A percentile compares a stretch with the other conserved stretches of the same genome.
Conservation (phyloP, 2,888 invertebrate species). For the Pegoplata infirma region DNA sequence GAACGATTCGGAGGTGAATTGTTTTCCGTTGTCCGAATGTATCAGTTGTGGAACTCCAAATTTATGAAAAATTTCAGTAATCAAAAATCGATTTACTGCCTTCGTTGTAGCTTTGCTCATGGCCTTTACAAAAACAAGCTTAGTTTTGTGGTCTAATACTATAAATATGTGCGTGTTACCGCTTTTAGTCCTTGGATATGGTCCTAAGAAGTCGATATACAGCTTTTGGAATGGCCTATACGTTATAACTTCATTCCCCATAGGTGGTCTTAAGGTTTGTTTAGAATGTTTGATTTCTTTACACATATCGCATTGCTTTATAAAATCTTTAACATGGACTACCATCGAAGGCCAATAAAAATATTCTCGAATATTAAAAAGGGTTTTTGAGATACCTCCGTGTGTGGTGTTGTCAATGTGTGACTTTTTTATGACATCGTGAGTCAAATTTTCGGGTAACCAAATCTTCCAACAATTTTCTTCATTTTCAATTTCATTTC, state of each 20-base stretch:
- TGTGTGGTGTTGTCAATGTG: conserved; percentile 26
- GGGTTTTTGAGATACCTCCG: conserved; percentile 44
- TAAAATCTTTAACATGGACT: neutral
- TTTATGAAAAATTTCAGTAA: no score
- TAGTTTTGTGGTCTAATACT: conserved; percentile 45
- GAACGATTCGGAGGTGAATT: conserved; percentile 50
- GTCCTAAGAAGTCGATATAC: conserved; percentile 56
- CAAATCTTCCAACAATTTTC: conserved; percentile 46
- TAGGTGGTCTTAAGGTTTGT: conserved; percentile 21
- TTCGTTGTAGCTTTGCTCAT: conserved; percentile 12
- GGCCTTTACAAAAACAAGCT: conserved; percentile 44
- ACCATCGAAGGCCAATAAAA: conserved; percentile 27
- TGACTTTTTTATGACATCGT: conserved; percentile 3
- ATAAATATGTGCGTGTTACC: conserved; percentile 20
- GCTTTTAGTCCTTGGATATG: conserved; percentile 40
- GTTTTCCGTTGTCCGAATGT: conserved; percentile 66
- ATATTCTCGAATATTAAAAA: neutral
- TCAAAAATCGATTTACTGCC: conserved; percentile 15
- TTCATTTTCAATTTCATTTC: neutral
- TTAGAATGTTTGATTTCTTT: conserved; percentile 29
- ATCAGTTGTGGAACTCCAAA: conserved; percentile 61
- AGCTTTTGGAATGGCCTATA: conserved; percentile 49
- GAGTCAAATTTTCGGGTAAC: conserved; percentile 33
- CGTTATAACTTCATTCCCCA: conserved; percentile 15
- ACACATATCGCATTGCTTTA: conserved; percentile 5